phyloP scores from a whole-genome alignment of 2,888 invertebrate genomes.

The Drosophila neonasuta region DNA sequence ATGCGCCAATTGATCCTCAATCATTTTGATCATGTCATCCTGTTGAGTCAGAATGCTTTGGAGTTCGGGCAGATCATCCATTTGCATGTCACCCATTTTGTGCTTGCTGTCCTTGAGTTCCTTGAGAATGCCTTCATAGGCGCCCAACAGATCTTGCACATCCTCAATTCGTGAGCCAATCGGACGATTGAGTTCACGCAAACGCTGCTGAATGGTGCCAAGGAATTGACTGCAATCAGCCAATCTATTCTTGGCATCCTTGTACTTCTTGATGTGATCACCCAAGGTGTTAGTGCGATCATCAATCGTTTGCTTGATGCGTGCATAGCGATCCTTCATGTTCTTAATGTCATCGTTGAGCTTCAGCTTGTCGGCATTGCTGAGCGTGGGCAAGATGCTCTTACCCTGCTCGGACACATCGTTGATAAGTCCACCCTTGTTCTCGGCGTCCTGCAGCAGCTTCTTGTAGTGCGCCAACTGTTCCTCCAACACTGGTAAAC shows the following conservation, averaged over 20 bases:
- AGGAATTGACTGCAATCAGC: conserved; percentile 91
- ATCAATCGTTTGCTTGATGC: conserved; percentile 88
- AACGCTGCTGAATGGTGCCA: conserved; percentile 90
- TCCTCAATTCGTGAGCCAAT: conserved; percentile 94
- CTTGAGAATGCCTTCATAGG: conserved; percentile 89
- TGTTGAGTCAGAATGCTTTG: conserved; percentile 91
- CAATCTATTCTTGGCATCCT: conserved; percentile 90
- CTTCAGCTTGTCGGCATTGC: conserved; percentile 92
- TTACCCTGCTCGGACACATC: conserved; percentile 91
- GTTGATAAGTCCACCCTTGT: conserved; percentile 87
- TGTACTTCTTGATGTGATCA: conserved; percentile 90
- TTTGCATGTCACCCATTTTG: conserved; percentile 90
- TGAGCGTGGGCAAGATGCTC: conserved; percentile 89
- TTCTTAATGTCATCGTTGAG: conserved; percentile 91
- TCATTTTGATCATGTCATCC: conserved; percentile 91
- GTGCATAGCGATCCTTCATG: conserved; percentile 89
- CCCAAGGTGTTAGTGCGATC: conserved; percentile 89
- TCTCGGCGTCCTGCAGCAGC: conserved; percentile 88
- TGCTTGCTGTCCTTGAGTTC: conserved; percentile 90
- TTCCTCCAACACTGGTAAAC: conserved; percentile 92
- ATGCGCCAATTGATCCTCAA: conserved; percentile 95
- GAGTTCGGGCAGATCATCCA: conserved; percentile 89
- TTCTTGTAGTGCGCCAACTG: conserved; percentile 93
- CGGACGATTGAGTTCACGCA: conserved; percentile 92
- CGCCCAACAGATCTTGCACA: conserved; percentile 90